These are phyloP conservation scores for Anisognathus igniventris DNA, from an alignment of 2,797 vertebrate species.

Conservation along the genomic window DNA sequence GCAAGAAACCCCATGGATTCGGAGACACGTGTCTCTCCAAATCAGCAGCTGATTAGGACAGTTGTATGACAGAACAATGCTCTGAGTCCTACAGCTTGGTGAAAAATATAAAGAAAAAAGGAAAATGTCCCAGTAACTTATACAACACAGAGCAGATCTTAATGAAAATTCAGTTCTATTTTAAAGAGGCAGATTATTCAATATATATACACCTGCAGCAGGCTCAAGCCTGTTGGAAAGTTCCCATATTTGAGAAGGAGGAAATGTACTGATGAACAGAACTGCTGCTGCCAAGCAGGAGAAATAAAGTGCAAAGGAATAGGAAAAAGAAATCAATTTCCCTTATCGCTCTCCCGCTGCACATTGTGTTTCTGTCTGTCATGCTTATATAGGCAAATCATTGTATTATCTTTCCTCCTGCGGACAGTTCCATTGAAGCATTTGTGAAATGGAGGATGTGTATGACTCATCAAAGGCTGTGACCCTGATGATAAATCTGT, in stretches of 20 bases:
- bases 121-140: background rate
- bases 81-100: background rate
- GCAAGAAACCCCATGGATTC: background rate
- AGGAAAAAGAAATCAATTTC: constrained; percentile 42
- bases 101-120: background rate
- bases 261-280: background rate
- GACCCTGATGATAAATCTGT: background rate
- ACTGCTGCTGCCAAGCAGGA: background rate
- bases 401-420: constrained; percentile 20
- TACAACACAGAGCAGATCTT: background rate
- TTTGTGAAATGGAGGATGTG: constrained; percentile 15
- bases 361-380: constrained; percentile 35
- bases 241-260: background rate
- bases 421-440: constrained; percentile 9
- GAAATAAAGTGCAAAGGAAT: constrained; percentile 15
- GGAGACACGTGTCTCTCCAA: background rate
- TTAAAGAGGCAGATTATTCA: background rate
- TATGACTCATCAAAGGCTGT: background rate
- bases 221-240: background rate
- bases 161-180: background rate
- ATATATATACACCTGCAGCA: background rate
- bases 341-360: constrained; percentile 21
- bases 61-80: background rate
- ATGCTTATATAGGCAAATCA: constrained; percentile 49
- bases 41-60: background rate